Evolutionary conservation across 2,797 vertebrate species (phyloP).

Genomic region (Neomorphus geoffroyi): DNA sequence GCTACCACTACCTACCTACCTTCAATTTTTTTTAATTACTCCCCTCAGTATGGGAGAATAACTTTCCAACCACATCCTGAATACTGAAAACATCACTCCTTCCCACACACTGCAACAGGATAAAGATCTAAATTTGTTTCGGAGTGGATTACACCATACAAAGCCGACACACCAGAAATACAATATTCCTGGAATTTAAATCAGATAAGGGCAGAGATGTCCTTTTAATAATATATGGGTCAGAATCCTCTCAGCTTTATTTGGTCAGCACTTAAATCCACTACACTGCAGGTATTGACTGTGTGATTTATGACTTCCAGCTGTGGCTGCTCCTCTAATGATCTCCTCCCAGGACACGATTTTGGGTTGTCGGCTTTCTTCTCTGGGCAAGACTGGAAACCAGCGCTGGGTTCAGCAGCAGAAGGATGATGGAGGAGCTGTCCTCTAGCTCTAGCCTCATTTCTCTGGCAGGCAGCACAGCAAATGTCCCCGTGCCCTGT

Average conservation of each 20-base stretch:
- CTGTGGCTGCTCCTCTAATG: rapidly evolving
- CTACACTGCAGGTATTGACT: neutral
- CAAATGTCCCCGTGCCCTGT: neutral
- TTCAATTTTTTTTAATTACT: neutral
- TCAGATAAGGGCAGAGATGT: neutral
- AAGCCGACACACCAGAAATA: neutral
- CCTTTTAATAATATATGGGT: neutral
- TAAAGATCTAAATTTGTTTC: neutral
- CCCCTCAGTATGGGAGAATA: neutral
- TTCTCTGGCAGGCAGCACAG: neutral
- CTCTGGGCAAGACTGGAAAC: neutral
- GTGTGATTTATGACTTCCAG: neutral
- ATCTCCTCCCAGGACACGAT: neutral
- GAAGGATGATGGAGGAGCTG: neutral
- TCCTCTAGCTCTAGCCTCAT: neutral
- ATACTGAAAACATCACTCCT: neutral
- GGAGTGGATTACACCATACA: rapidly evolving
- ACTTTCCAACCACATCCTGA: neutral
- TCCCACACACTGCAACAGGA: neutral
- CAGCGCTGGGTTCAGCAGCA: neutral
- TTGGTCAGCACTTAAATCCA: neutral
- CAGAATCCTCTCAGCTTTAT: neutral
- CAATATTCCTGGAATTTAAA: neutral
- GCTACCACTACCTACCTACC: neutral
- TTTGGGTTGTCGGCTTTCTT: neutral